Conservation (phyloP, 1,140 invertebrate species). For the Lordiphosa clarofinis region DNA sequence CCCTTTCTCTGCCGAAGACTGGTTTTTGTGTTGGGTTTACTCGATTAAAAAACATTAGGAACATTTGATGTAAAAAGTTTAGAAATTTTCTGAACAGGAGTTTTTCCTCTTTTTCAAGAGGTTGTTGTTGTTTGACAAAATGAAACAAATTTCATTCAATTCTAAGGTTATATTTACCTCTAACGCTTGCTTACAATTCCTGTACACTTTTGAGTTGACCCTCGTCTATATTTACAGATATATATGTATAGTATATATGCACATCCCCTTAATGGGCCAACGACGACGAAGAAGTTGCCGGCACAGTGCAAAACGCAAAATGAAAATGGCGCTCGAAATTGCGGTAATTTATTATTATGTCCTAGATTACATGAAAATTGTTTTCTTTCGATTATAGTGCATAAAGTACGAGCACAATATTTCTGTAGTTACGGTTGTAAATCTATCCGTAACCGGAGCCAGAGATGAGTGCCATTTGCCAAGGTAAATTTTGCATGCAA, state of each 20-base stretch:
- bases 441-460: not conserved
- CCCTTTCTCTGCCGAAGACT: no score
- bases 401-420: not conserved
- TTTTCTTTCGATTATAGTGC: conserved; percentile 72
- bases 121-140: no score
- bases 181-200: not conserved
- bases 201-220: not conserved
- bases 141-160: no score
- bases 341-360: conserved; percentile 78
- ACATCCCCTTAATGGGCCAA: conserved; percentile 53
- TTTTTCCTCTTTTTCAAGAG: no score
- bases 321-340: conserved; percentile 72
- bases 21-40: no score
- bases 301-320: conserved; percentile 10
- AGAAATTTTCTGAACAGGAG: no score
- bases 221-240: conserved; percentile 16
- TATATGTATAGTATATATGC: conserved; percentile 13
- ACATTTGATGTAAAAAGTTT: no score
- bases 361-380: conserved; percentile 79
- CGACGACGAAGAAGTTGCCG: conserved; percentile 29
- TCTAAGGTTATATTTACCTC: no score
- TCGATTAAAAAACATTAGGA: no score
- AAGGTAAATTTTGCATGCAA: conserved; percentile 44
- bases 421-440: not conserved
- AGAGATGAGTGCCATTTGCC: conserved; percentile 22